phyloP scores from a whole-genome alignment of 2,797 vertebrate species.

The Pseudotriccus pelzelni region DNA sequence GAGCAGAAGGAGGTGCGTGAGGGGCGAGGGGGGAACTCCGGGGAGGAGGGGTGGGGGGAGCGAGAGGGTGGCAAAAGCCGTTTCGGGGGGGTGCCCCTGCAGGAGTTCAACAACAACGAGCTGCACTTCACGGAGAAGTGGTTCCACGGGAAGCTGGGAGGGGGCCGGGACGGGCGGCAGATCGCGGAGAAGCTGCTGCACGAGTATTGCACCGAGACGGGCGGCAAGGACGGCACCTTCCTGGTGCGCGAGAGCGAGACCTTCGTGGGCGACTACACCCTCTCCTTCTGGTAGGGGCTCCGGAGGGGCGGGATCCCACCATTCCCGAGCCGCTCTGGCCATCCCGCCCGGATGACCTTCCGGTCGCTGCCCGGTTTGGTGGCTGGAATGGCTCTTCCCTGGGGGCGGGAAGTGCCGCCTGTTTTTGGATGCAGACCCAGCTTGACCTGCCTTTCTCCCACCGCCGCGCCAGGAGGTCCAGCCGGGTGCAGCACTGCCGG shows the following conservation, averaged over 20 bases:
- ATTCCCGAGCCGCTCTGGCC: too few relatives aligned
- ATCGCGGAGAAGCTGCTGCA: constrained; percentile 77
- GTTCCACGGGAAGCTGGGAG: constrained; percentile 79
- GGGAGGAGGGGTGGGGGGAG: background rate
- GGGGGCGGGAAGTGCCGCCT: too few relatives aligned
- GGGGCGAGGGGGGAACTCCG: accelerated
- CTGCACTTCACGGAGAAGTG: constrained; percentile 78
- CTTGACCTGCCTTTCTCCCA: background rate
- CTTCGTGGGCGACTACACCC: constrained; percentile 79
- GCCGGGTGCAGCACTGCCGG: constrained; percentile 77
- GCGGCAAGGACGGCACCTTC: constrained; percentile 78
- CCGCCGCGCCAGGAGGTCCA: constrained; percentile 59
- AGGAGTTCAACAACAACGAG: constrained; percentile 80
- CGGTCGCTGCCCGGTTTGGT: too few relatives aligned
- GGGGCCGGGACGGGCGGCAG: constrained; percentile 75
- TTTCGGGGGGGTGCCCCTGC: background rate
- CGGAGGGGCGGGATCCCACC: background rate
- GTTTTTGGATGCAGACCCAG: accelerated
- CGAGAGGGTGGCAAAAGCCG: background rate
- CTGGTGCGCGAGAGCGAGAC: constrained; percentile 80
- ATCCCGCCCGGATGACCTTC: too few relatives aligned
- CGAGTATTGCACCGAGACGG: constrained; percentile 75
- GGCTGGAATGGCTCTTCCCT: background rate
- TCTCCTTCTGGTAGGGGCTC: constrained; percentile 77
- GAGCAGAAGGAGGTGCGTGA: constrained; percentile 72